phyloP scores from a whole-genome alignment of 2,113 vertebrate genomes.

The Chrysochloris asiatica region DNA sequence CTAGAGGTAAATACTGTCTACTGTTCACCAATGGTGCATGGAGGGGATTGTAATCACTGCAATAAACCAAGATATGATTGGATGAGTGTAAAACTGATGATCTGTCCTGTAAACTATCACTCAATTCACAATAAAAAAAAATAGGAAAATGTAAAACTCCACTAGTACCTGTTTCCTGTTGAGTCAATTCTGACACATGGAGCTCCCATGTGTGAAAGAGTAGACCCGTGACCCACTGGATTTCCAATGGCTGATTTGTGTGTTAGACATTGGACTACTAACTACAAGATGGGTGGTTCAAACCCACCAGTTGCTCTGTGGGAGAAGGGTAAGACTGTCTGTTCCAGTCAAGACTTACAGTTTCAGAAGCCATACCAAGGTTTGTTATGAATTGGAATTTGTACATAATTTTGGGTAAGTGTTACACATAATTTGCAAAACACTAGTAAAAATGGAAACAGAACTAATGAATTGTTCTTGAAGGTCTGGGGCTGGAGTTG shows the following conservation, averaged over 20 bases:
- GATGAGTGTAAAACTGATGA: too few species aligned
- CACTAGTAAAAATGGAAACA: background rate
- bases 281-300: too few species aligned
- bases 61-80: too few species aligned
- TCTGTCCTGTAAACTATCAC: too few species aligned
- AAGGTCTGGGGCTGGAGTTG: background rate
- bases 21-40: too few species aligned
- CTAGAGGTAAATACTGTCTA: too few species aligned
- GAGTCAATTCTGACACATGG: background rate
- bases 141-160: too few species aligned
- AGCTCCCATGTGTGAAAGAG: background rate
- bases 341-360: background rate
- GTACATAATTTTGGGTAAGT: background rate
- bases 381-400: too few species aligned
- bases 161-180: too few species aligned
- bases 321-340: background rate
- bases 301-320: background rate
- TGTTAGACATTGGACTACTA: background rate
- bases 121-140: too few species aligned
- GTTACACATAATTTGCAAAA: background rate
- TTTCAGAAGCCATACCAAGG: background rate
- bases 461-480: background rate
- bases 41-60: too few species aligned
- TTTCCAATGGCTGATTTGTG: background rate
- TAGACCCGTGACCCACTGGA: background rate